Conservation (phyloP, 2,888 invertebrate species). For the Eristalis tenax region DNA sequence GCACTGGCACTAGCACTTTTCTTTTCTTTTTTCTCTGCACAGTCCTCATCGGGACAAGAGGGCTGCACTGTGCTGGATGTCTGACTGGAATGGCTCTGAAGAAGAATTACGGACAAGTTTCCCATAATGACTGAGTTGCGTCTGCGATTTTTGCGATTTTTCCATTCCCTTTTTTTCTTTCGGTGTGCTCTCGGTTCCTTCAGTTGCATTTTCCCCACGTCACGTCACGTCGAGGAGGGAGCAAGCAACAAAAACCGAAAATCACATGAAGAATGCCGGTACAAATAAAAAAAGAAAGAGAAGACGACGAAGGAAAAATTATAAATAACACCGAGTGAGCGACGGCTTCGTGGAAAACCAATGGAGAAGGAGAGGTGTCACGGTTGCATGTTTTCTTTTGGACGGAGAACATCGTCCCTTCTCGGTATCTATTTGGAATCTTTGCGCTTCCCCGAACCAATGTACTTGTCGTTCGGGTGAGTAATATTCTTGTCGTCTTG, state of each 20-base stretch:
- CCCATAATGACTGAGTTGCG: constrained; percentile 57
- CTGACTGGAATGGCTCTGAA: constrained; percentile 32
- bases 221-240: no score
- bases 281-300: not conserved
- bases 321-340: not conserved
- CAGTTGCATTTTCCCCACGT: no score
- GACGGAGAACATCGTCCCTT: constrained; percentile 11
- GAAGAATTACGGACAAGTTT: constrained; percentile 41
- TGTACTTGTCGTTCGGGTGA: constrained; percentile 13
- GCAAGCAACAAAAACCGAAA: constrained; percentile 6
- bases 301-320: not conserved
- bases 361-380: constrained; percentile 45
- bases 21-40: not conserved
- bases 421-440: constrained; percentile 47
- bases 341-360: constrained; percentile 3
- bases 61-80: not conserved
- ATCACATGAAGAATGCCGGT: constrained; percentile 7
- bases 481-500: constrained; percentile 27
- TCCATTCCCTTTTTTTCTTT: not conserved
- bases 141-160: constrained; percentile 27
- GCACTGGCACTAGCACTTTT: constrained; percentile 50
- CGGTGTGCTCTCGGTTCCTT: not conserved
- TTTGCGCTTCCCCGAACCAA: constrained; percentile 26
- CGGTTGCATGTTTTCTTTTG: constrained; percentile 30
- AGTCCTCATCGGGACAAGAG: constrained; percentile 1